Percentiles rank a stretch among this genome's conserved stretches.
These are phyloP conservation scores for Pterocles orientalis DNA, from an alignment of 2,113 vertebrate genomes.

Conservation along the genomic window DNA sequence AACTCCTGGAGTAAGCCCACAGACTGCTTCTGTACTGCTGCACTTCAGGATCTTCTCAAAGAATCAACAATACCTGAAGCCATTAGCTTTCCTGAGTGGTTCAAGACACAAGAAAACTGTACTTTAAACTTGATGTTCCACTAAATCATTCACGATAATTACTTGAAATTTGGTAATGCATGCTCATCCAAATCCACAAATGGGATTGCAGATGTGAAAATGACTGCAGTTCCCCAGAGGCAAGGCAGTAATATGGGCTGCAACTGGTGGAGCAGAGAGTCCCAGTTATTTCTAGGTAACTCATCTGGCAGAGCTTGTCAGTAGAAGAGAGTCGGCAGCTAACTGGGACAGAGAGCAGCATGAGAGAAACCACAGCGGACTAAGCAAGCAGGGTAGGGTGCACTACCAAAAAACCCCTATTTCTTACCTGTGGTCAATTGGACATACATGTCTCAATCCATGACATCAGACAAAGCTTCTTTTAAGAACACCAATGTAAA, in stretches of 20 bases:
- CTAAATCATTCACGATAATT: fast-evolving
- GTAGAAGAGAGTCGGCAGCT: not conserved
- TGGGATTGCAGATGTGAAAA: not conserved
- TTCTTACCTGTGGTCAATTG: not conserved
- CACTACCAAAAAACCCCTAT: not conserved
- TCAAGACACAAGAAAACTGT: not conserved
- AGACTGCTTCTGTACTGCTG: not conserved
- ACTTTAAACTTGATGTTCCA: not conserved
- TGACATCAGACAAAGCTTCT: not conserved
- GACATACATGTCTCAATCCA: not conserved
- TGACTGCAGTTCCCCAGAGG: not conserved
- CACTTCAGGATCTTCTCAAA: not conserved
- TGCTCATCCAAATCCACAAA: not conserved
- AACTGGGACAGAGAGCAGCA: not conserved
- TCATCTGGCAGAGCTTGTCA: too few species aligned
- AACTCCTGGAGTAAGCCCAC: not conserved
- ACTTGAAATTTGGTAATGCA: not conserved
- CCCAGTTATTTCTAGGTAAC: fast-evolving
- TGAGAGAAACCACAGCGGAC: not conserved
- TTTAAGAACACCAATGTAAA: not conserved
- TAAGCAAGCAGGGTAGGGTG: not conserved
- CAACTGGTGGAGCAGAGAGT: not conserved
- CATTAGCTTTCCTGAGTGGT: not conserved
- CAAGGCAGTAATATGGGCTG: not conserved
- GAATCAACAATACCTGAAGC: not conserved